Evolutionary conservation across 2,888 invertebrate genomes (phyloP), one percentile per base, ranked within the genome.

Genomic region (Oscheius myriophilus): DNA sequence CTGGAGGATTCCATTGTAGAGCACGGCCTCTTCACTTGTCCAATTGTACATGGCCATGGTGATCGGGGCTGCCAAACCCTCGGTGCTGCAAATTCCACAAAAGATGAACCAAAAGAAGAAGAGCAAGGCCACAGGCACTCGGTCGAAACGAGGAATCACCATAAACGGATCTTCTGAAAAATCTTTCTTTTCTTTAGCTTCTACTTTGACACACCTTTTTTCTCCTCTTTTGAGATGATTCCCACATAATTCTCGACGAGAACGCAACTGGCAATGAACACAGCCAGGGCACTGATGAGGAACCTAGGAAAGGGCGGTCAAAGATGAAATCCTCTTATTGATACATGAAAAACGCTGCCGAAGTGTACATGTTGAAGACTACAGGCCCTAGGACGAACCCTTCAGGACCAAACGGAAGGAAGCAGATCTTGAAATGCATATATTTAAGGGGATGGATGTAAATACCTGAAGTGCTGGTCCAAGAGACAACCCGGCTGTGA

Each of bases 11-110:
- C 79, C 76, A 59, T 73, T 75, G 58, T 76, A 79, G n/a, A 76
- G 65, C 18, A 76, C 73, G 7, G 79, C 79, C 49, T 79, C 67
- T 26, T 71, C 64, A n/a, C 74, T 73, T 7, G 67, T 75, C 79
- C 79, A 79, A 23, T 72, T 73, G 64, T 72, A 79, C 76, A 79
- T 79, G 23, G 75, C 73, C 42, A 79, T 79, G 33, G 75, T 75
- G 53, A 76, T 69, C 2, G 75, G 72, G 1, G 79, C 68, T 23
- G 73, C 70, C 6, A 79, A 46, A 9, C 46, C 39, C 26, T 66
- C 55, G 6, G 57, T 57, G 23, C 66, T 66, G 23, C 57, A 49
- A 2, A 67, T 18, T 6, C 59, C 67, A 41, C 51, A 59, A 39
- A 49, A 46, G 14, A 53, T 26, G 71, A 74, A 78, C 52, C 74